A percentile compares a stretch with the other conserved stretches of the same genome.
phyloP scores from a whole-genome alignment of 2,113 vertebrate species.

The Columba janthina region DNA sequence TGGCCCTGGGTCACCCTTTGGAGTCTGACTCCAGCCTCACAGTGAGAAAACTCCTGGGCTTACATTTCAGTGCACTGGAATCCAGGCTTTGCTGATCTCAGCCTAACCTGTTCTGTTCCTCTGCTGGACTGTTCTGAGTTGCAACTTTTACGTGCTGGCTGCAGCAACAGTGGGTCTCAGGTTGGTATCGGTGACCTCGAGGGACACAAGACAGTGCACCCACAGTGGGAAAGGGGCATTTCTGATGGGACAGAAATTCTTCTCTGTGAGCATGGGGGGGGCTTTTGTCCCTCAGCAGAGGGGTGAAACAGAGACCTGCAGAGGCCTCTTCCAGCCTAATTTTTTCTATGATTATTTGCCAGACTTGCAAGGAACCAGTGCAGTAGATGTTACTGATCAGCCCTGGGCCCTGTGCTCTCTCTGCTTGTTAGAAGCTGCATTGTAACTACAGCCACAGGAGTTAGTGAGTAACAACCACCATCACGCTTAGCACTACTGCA shows the following conservation, averaged over 20 bases:
- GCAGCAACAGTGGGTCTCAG: background rate
- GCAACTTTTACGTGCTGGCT: background rate
- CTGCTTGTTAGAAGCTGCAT: background rate
- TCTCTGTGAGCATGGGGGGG: fast-evolving
- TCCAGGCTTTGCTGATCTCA: background rate
- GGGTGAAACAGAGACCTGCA: background rate
- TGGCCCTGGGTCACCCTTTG: background rate
- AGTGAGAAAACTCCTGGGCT: background rate
- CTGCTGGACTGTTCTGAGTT: background rate
- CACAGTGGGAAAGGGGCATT: background rate
- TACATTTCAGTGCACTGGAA: background rate
- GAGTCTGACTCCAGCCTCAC: background rate
- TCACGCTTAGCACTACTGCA: background rate
- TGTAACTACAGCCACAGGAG: background rate
- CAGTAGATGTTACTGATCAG: background rate
- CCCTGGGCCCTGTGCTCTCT: background rate
- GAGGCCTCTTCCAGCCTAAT: background rate
- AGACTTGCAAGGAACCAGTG: background rate
- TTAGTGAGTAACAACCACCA: background rate
- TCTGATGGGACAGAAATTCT: background rate
- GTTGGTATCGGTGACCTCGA: background rate
- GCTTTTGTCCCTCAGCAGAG: background rate
- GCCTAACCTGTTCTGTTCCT: background rate
- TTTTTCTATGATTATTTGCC: background rate
- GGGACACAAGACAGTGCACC: background rate